These are phyloP conservation scores for Octopus sinensis DNA, from an alignment of 1,140 invertebrate species.

Conservation along the genomic window DNA sequence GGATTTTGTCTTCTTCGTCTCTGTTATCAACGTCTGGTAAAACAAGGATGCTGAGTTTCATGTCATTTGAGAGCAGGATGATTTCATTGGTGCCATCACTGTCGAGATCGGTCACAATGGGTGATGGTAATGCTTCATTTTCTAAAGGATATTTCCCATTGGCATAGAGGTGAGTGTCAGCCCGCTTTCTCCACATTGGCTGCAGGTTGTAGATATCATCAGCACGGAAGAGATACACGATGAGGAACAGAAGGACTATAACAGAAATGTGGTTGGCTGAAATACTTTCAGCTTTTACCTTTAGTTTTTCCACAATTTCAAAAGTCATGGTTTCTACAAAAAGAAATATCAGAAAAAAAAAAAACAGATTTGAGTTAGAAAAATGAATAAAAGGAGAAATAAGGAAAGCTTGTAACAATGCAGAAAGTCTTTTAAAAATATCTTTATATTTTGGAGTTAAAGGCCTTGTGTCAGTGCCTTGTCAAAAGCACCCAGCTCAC, in stretches of 20 bases:
- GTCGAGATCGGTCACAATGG: conserved; percentile 46
- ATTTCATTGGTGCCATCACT: conserved; percentile 49
- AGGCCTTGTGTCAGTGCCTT: background rate
- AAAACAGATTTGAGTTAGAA: background rate
- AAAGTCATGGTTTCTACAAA: background rate
- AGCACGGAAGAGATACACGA: conserved; percentile 44
- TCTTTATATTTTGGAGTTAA: background rate
- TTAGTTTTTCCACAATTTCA: conserved; percentile 5
- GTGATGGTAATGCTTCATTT: conserved; percentile 36
- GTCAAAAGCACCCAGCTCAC: background rate
- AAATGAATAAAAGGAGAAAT: background rate
- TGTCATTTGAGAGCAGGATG: conserved; percentile 41
- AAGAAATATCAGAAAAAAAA: background rate
- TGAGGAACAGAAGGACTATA: conserved; percentile 37
- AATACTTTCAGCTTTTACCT: conserved; percentile 2
- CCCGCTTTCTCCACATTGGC: conserved; percentile 46
- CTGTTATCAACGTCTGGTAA: conserved; percentile 26
- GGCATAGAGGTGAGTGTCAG: conserved; percentile 33
- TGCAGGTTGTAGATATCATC: conserved; percentile 39
- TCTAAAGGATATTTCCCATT: conserved; percentile 40
- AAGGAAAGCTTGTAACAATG: background rate
- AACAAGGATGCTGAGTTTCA: conserved; percentile 37
- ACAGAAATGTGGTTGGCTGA: conserved; percentile 29
- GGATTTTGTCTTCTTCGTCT: conserved; percentile 32
- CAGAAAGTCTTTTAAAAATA: background rate